Conservation (phyloP, 2,113 vertebrate species). For the Propithecus coquereli region DNA sequence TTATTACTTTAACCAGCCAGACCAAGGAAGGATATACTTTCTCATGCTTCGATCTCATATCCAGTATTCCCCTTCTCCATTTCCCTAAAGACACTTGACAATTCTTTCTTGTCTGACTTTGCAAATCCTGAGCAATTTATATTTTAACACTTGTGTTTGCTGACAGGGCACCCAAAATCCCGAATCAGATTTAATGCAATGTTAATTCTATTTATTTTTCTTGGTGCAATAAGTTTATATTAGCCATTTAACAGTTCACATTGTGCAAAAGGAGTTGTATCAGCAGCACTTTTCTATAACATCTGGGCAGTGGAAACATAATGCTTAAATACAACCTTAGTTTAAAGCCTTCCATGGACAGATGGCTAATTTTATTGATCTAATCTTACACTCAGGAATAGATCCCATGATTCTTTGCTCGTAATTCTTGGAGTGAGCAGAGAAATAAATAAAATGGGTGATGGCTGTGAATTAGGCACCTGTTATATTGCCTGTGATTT, state of each 20-base stretch:
- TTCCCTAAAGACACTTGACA: conserved; percentile 15
- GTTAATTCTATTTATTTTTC: conserved; percentile 70
- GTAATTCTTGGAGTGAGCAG: conserved; percentile 69
- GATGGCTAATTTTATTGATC: conserved; percentile 85
- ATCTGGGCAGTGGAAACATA: conserved; percentile 75
- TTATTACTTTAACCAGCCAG: not conserved
- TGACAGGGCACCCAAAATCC: conserved; percentile 61
- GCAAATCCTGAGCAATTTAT: conserved; percentile 58
- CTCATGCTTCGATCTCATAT: not conserved
- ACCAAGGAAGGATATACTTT: not conserved
- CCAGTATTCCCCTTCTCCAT: not conserved
- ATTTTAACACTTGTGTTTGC: conserved; percentile 67
- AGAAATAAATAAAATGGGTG: conserved; percentile 76
- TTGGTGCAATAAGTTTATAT: conserved; percentile 60
- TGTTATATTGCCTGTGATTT: conserved; percentile 57
- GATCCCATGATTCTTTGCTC: conserved; percentile 79
- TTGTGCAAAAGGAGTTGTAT: conserved; percentile 57
- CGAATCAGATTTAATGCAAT: conserved; percentile 52
- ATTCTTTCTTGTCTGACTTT: conserved; percentile 56
- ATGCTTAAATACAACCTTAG: conserved; percentile 81
- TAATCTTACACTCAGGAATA: conserved; percentile 80
- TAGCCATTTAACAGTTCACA: conserved; percentile 61
- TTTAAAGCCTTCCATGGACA: conserved; percentile 81
- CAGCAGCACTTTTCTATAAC: conserved; percentile 58
- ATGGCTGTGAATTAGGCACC: conserved; percentile 63